These are phyloP conservation scores for Ammodytes marinus DNA, from an alignment of 2,113 vertebrate species.

Conservation along the genomic window DNA sequence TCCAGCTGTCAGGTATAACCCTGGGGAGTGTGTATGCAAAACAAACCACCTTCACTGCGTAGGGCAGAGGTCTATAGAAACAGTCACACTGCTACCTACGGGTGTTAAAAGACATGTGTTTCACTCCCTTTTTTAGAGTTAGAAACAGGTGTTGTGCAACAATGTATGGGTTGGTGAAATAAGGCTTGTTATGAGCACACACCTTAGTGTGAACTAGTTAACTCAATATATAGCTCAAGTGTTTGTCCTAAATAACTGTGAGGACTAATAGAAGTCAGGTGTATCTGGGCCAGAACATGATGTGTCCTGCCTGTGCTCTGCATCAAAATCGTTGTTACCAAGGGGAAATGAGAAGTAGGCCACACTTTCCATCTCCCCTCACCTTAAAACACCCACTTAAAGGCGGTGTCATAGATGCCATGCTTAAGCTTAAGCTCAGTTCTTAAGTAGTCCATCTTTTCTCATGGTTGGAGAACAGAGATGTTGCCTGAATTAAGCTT, in stretches of 20 bases:
- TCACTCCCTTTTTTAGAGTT: neutral
- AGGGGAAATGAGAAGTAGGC: constrained; percentile 59
- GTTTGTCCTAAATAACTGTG: constrained; percentile 67
- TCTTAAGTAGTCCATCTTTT: neutral
- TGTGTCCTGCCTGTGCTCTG: constrained; percentile 26
- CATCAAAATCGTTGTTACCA: constrained; percentile 14
- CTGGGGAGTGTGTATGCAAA: constrained; percentile 58
- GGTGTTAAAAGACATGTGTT: constrained; percentile 19
- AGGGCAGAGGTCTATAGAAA: constrained; percentile 25
- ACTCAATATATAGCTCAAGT: constrained; percentile 29
- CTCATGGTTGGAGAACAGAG: neutral
- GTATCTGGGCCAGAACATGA: constrained; percentile 68
- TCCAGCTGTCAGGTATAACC: constrained; percentile 59
- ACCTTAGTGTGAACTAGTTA: constrained; percentile 40
- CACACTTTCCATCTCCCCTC: constrained; percentile 51
- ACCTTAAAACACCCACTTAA: constrained; percentile 30
- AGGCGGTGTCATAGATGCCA: constrained; percentile 6
- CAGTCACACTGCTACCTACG: constrained; percentile 12
- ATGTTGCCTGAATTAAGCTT: neutral
- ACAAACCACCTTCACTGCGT: constrained; percentile 44
- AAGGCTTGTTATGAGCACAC: constrained; percentile 9
- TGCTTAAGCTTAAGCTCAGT: neutral
- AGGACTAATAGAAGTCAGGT: constrained; percentile 68
- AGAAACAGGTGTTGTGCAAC: neutral
- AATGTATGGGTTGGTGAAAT: neutral